Percentiles rank a stretch among this genome's conserved stretches.
These are phyloP conservation scores for Euproctis similis DNA, from an alignment of 2,888 invertebrate genomes.

Conservation along the genomic window DNA sequence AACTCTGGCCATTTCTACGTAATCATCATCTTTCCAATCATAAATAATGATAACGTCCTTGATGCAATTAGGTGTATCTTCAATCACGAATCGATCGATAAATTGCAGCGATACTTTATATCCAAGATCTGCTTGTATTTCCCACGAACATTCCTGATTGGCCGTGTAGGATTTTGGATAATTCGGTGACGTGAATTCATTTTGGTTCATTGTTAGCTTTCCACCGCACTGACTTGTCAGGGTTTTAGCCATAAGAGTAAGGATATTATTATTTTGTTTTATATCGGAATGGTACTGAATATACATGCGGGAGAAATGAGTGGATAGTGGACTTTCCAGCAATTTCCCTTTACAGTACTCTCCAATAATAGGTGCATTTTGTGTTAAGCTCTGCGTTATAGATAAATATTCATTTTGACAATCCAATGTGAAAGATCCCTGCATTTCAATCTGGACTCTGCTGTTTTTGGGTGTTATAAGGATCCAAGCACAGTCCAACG, in stretches of 20 bases:
- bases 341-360: constrained; percentile 77
- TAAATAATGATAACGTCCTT: constrained; percentile 84
- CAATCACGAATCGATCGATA: constrained; percentile 82
- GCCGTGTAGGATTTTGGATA: constrained; percentile 81
- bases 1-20: constrained; percentile 70
- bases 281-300: constrained; percentile 81
- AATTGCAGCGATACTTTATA: constrained; percentile 82
- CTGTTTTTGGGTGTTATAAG: constrained; percentile 55
- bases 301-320: constrained; percentile 73
- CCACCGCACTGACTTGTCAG: constrained; percentile 82
- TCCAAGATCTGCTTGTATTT: constrained; percentile 78
- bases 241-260: constrained; percentile 39
- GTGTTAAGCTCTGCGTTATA: constrained; percentile 54
- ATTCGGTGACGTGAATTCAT: constrained; percentile 73
- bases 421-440: constrained; percentile 38
- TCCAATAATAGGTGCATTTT: constrained; percentile 70
- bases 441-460: constrained; percentile 47
- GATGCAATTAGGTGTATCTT: constrained; percentile 79
- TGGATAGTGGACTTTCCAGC: constrained; percentile 54
- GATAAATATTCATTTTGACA: constrained; percentile 57
- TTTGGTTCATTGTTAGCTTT: constrained; percentile 56
- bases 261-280: constrained; percentile 27
- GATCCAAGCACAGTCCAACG: constrained; percentile 84
- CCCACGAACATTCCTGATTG: constrained; percentile 88
- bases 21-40: constrained; percentile 72